Base-by-base conservation (phyloP, 1,140 invertebrate genomes). In the Bombus consobrinus region DNA sequence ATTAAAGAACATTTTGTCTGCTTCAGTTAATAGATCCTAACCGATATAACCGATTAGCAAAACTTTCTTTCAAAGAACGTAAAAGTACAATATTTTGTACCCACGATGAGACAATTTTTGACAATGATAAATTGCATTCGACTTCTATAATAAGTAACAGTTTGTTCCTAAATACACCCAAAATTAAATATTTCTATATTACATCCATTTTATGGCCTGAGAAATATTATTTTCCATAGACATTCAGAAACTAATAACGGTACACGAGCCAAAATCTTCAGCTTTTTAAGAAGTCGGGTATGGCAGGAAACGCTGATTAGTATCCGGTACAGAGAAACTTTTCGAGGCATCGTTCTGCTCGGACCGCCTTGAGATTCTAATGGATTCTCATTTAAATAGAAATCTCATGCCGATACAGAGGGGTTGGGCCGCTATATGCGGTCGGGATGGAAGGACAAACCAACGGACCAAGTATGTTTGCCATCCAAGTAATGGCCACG, bases 301-400 rank as follows among this genome's bases (percentile, higher is more conserved):
- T 53, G 41, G 68, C 88, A 91, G 89, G 88, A 91, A 91, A 90
- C 71, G 89, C 90, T 91, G 89, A 91, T 90, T 87, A 89, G 89
- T 88, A 87, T 91, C 90, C 90, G 90, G 85, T 89, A 74, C 83
- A 72, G 79, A 80, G 59, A 91, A 89, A 91, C 74, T 91, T 91
- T 86, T 41, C 85, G 39, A 88, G 43, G 66, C 80, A 76, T 69
- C 81, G 75, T 81, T 64, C 80, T 73, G 75, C 87, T 18, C 81
- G 47, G 79, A 81, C 74, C 81, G 83, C 69, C 86, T 91, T 82
- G 78, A 91, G 89, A 91, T 91, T 91, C 88, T 95, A 95, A 95
- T 95, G 94, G 94, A 92, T 89, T 91, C 94, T 95, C 94, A 95
- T 95, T 95, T 95, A 95, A 95, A 95, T 95, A 95, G 94, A 95